Evolutionary conservation across 1,140 invertebrate genomes (phyloP), one percentile per base, ranked within the genome.

Genomic region (Magallana gigas): DNA sequence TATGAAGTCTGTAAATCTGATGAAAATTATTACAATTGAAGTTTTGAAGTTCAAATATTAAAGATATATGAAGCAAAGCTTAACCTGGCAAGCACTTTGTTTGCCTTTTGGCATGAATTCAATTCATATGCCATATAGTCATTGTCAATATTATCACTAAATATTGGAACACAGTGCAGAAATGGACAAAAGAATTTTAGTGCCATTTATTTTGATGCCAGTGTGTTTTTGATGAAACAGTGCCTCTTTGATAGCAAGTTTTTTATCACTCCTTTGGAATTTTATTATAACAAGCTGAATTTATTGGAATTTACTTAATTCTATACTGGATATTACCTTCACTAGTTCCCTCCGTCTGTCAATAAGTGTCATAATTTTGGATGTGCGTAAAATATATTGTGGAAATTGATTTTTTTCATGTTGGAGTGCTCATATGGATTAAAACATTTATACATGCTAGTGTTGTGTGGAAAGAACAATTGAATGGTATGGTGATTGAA

Each of bases 391-490:
- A 29, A 71, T 48, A 48, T 4, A 48, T 71, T 9, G 11, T 71
- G 64, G 36, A 8, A 23, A 36, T 11, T 76, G 68, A 76, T 76
- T 76, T 76, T 23, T 76, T 68, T 76, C 29, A 11, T 12, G 23
- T 36, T 76, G 68, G 68, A 76, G 68, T 76, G 12, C 68, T 76
- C 68, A 76, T 64, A n/a, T 64, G 60, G 68, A 76, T 76, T 76
- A 9, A 76, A 76, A 76, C 23, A 18, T 12, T 36, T 29, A 76
- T 76, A 76, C 8, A 23, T 36, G 36, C 68, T 29, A 5, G 68
- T 29, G 68, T 76, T 76, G 68, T 76, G 68, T 76, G 23, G 68
- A 76, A 23, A 76, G 68, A 76, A 76, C 68, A 76, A 76, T 76
- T 76, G 23, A 76, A 36, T 76, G 9, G 29, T 76, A 29, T 76